Evolutionary conservation across 2,797 vertebrate genomes (phyloP), one percentile per base, ranked within the genome.

Genomic region (Anabacerthia variegaticeps): DNA sequence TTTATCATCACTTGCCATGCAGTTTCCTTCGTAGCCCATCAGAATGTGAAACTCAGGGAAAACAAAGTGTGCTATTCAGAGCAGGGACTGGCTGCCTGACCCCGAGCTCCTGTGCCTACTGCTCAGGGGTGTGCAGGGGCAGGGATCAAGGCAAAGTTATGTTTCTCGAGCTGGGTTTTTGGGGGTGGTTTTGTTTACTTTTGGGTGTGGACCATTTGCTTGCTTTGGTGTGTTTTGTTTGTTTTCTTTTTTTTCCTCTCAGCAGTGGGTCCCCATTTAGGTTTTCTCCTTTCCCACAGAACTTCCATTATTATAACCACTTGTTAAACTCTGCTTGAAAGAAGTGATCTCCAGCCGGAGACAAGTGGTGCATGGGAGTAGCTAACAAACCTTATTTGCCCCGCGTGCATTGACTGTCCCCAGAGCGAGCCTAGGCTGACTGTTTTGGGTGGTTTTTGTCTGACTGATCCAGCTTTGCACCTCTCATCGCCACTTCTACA

Each of bases 41-140:
- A 52, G 49, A 59, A 27, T 2, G 30, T 11, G 72, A 39, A 46
- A 21, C 6, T 0, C 1, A 4, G 52, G 55, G 63, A 37, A 68
- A 62, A 44, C 4, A 11, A 61, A 7, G 15, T 1, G 11, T 26
- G 26, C 9, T 51, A 28, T 5, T 52, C 27, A 27, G 1, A 4
- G 82, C 39, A 65, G 21, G 39, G 43, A 23, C 14, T 5, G 9
- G 12, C 55, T 43, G 37, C 51, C 78, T 26, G 75, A 36, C 34
- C 46, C 7, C 4, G 5, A n/a, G 49, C 43, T 41, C 30, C 61
- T 3, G 3, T 16, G 54, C 77, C 58, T 22, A 17, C 17, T 7
- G 67, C 39, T 85, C 44, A 15, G 12, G 5, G 1, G 10, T 8
- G 27, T 1, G 1, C 9, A 24, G 10, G 27, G 1, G 1, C 9